Conservation (phyloP, 2,113 vertebrate species). For the Centropus unirufus region DNA sequence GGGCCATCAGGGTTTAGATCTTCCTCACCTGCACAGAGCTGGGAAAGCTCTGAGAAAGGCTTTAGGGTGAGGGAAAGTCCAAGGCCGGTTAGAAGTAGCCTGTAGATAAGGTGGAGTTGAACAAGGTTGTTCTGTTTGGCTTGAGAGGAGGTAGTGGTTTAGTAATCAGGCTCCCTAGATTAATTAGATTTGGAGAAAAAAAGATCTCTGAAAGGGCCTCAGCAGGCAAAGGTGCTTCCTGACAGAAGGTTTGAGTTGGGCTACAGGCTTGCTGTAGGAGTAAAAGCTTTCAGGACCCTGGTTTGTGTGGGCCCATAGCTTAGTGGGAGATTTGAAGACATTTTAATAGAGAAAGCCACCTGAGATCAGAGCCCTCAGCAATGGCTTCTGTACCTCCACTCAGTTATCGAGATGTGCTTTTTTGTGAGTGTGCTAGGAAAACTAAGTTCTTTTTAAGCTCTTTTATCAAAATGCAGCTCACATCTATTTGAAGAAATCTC, state of each 20-base stretch:
- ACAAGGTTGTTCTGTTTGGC: background rate
- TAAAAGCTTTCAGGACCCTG: background rate
- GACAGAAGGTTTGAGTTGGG: background rate
- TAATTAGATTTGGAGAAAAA: background rate
- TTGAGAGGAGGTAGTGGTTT: background rate
- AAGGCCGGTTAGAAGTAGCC: background rate
- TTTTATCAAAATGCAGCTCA: background rate
- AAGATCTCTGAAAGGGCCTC: background rate
- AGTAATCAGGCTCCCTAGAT: background rate
- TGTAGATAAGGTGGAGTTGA: background rate
- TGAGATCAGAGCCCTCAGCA: background rate
- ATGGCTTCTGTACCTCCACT: background rate
- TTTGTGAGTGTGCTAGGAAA: background rate
- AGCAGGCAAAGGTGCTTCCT: background rate
- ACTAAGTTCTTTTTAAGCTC: background rate
- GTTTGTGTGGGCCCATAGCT: background rate
- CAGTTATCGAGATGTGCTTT: background rate
- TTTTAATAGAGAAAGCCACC: background rate
- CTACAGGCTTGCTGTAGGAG: background rate
- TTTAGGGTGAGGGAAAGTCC: background rate
- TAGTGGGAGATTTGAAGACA: background rate
- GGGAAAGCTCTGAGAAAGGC: background rate
- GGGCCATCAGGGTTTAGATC: background rate
- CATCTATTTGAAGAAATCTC: background rate
- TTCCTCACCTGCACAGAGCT: background rate